These are phyloP conservation scores for Gymnocephalus cernua DNA, from an alignment of 2,113 vertebrate genomes.

Conservation along the genomic window DNA sequence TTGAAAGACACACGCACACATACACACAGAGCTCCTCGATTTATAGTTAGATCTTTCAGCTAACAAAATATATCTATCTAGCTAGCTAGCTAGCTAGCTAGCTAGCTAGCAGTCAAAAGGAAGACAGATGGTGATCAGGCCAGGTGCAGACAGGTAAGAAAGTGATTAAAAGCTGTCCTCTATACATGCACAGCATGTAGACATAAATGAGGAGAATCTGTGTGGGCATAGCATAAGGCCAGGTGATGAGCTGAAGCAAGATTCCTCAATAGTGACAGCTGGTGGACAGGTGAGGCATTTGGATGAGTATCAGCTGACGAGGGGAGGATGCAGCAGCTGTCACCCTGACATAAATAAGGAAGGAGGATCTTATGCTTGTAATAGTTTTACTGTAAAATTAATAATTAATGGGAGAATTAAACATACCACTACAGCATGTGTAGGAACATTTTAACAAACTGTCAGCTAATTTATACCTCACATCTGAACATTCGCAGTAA, in stretches of 20 bases:
- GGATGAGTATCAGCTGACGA: too few relatives aligned
- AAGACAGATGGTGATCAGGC: not conserved
- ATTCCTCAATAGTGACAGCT: not conserved
- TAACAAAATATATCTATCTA: too few relatives aligned
- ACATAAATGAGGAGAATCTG: not conserved
- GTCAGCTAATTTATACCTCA: not conserved
- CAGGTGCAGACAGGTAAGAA: not conserved
- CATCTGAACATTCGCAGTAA: not conserved
- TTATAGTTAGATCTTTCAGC: too few relatives aligned
- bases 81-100: too few relatives aligned
- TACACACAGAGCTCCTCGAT: too few relatives aligned
- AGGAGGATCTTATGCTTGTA: not conserved
- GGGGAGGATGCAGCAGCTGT: not conserved
- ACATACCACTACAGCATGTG: not conserved
- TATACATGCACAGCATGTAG: not conserved
- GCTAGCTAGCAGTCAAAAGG: not conserved
- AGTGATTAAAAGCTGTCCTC: conserved; percentile 8
- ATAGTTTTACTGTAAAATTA: conserved; percentile 4
- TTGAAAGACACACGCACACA: too few relatives aligned
- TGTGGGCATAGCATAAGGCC: not conserved
- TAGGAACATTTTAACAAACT: not conserved
- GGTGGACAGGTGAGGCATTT: not conserved
- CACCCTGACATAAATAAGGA: not conserved
- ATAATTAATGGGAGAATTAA: not conserved
- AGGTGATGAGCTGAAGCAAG: not conserved